These are phyloP conservation scores for Xylocampa areola DNA, from an alignment of 2,888 invertebrate species.

Conservation along the genomic window DNA sequence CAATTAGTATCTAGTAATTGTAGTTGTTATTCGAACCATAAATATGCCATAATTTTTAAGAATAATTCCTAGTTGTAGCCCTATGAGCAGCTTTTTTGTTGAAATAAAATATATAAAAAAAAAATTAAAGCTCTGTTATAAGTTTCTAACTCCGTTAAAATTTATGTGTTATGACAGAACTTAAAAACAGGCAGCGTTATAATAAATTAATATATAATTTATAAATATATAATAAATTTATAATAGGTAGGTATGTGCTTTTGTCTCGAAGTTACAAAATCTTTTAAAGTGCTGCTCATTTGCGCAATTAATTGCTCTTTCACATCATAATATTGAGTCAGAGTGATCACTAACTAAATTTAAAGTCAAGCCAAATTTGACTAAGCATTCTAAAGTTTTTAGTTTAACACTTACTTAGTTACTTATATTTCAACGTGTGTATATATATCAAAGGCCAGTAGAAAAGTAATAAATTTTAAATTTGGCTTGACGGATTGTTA, in stretches of 20 bases:
- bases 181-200: no score
- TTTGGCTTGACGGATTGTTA: conserved; percentile 53
- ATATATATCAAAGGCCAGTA: conserved; percentile 63
- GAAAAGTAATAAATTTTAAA: conserved; percentile 39
- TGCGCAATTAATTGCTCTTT: conserved; percentile 48
- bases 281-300: conserved; percentile 38
- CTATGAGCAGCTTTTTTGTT: conserved; percentile 34
- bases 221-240: background rate
- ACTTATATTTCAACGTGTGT: conserved; percentile 32
- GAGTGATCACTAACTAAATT: conserved; percentile 20
- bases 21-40: conserved; percentile 59
- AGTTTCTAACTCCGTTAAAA: no score
- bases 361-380: conserved; percentile 54
- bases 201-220: background rate
- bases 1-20: conserved; percentile 71
- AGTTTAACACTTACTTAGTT: conserved; percentile 10
- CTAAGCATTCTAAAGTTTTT: conserved; percentile 25
- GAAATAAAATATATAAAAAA: background rate
- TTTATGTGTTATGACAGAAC: no score
- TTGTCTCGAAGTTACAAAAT: conserved; percentile 1
- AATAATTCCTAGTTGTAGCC: conserved; percentile 43
- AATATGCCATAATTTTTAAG: conserved; percentile 76
- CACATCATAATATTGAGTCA: conserved; percentile 23
- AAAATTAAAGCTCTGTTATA: no score
- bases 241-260: background rate